Base-by-base conservation (phyloP, 2,113 vertebrate species). In the Toxostoma redivivum region DNA sequence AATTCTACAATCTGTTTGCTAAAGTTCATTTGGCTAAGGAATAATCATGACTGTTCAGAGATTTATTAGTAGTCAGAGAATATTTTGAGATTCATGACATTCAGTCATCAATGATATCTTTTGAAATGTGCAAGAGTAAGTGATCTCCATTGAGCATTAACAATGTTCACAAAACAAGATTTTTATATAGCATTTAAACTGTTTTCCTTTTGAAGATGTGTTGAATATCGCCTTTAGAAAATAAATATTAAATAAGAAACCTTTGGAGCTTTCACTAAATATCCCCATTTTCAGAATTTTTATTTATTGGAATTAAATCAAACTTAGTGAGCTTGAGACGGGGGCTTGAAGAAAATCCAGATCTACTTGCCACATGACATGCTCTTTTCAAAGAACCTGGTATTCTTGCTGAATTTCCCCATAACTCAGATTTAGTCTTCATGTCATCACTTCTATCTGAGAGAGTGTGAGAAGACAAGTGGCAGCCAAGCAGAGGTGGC, bases 401-500 rank as follows among this genome's bases (percentile, higher is more conserved):
- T 81, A 60, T 91, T 90, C 33, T 88, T 84, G 18, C 51, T 79
- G 65, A 72, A 82, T 58, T 94, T 74, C 88, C 44, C 57, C 5
- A 9, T 90, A 94, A 80, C 66, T 95, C 48, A 88, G 37, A 70
- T 94, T 86, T 69, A 78, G 87, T 72, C 74, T 56, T 85, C 51
- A 33, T 92, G 76, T 93, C 88, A 85, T 74, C 90, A 47, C 74
- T 81, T 95, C 56, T 81, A 2, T 80, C 72, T 24, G 64, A 87
- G 64, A 71, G 48, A 95, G 72, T 91, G 81, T 76, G 62, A 94
- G 92, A 95, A 94, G 42, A 66, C 50, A 53, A 73, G 45, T 78
- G 51, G 65, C 83, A 90, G 85, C 92, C 87, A 92, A 86, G 33
- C n/a, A 90, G 57, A 92, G 37, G 57, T 72, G 90, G 79, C 84